Evolutionary conservation across 2,888 invertebrate species (phyloP).

Genomic region (Smittia aterrima): DNA sequence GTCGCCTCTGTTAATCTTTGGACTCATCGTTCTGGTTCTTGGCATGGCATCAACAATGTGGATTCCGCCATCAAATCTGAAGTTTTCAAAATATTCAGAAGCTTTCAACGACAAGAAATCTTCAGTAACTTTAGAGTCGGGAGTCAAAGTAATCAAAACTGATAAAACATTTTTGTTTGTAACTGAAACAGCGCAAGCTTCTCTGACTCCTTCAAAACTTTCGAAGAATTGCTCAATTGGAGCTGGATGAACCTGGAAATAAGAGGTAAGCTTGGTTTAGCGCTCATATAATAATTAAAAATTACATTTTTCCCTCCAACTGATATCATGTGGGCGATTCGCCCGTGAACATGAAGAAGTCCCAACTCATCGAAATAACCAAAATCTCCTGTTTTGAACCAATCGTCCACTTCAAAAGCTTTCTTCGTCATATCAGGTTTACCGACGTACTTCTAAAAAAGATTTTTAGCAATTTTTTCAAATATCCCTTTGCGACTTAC

Average conservation of each 20-base stretch:
- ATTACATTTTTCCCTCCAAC: not conserved
- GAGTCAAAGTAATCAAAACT: not conserved
- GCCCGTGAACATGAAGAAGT: not conserved
- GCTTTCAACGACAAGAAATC: not conserved
- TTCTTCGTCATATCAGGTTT: not conserved
- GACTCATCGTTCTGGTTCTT: not conserved
- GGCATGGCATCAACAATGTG: not conserved
- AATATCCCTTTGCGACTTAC: too few species aligned
- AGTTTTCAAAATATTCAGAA: not conserved
- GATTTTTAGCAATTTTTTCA: not conserved
- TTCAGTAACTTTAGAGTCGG: not conserved
- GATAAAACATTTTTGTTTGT: not conserved
- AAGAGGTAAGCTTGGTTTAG: too few species aligned
- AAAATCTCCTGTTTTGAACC: not conserved
- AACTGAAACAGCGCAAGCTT: not conserved
- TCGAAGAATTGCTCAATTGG: not conserved
- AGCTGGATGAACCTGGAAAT: constrained; percentile 1
- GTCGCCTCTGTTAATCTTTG: not conserved
- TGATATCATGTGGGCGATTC: not conserved
- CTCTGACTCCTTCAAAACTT: not conserved
- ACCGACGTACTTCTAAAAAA: not conserved
- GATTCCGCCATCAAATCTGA: not conserved
- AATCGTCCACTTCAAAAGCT: not conserved
- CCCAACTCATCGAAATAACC: not conserved
- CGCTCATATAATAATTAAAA: not conserved